Base-by-base conservation (phyloP, 2,888 invertebrate genomes). In the Mythimna ferrago region DNA sequence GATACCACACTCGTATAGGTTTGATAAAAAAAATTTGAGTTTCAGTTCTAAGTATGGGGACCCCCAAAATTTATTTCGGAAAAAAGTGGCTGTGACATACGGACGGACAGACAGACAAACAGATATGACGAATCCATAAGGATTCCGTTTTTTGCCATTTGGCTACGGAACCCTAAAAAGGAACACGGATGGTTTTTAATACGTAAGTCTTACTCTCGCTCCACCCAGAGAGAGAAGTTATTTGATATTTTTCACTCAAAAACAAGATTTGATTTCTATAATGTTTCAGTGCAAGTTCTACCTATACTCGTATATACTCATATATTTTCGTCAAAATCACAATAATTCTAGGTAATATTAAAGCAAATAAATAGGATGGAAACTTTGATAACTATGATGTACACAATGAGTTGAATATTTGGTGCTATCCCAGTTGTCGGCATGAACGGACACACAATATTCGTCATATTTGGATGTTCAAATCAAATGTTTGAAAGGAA, bases 391-490 rank as follows among this genome's bases (percentile, higher is more conserved):
- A 11, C 41, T 21, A 26, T n/a, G n/a, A 7, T 26, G 10, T 26
- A 26, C 26, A 26, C 26, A 26, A 26, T 67, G 26, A 26, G 38
- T 51, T 16, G 41, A 69, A 38, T 35, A 73, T 77, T 56, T 21
- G 1, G 19, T 10, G 19, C 10, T 71, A 71, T 70, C 64, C 78
- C 6, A 0, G 7, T 53, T 11, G 9, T 62, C 41, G n/a, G 21
- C 48, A 44, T 58, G 11, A 63, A 63, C 38, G 44, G 11, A 44
- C 14, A 14, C 11, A 14, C 21, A 54, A 67, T 16, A 11, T 80
- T 21, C 1, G 16, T 6, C 9, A 11, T 51, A 60, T 32, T 56
- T 32, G 26, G n/a, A 56, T 26, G 4, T 53, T 7, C 1, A 51
- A 21, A 65, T n/a, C 35, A 19, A 9, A 21, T 7, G 19, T 35